Conservation (phyloP, 2,797 vertebrate genomes). For the Heliangelus exortis region DNA sequence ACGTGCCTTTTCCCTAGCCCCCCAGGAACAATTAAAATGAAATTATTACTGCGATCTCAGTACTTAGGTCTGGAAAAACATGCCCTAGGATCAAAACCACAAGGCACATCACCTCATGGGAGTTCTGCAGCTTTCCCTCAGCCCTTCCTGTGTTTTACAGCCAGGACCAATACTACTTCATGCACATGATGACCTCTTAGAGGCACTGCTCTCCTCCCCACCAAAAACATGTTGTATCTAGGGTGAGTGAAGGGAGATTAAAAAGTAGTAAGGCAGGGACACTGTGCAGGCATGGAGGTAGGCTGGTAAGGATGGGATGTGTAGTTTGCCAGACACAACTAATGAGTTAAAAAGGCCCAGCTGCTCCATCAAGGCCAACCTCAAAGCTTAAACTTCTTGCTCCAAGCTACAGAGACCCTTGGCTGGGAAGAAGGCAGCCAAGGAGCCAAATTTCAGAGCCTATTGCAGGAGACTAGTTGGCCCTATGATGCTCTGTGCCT, state of each 20-base stretch:
- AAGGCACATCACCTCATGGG: neutral
- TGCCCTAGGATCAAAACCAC: neutral
- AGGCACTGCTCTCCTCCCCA: neutral
- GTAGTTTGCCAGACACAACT: neutral
- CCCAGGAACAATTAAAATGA: neutral
- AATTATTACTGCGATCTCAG: neutral
- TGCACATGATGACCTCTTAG: neutral
- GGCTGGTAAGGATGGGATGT: rapidly evolving
- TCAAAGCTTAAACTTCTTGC: neutral
- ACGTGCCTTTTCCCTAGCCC: neutral
- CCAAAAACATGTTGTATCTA: rapidly evolving
- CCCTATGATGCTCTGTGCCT: neutral
- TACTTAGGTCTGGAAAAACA: neutral
- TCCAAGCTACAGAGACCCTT: neutral
- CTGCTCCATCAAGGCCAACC: neutral
- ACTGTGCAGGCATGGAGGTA: rapidly evolving
- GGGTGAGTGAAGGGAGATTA: rapidly evolving
- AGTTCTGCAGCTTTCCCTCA: neutral
- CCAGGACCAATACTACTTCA: rapidly evolving
- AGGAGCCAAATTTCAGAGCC: neutral
- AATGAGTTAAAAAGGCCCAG: rapidly evolving
- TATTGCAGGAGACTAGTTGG: neutral
- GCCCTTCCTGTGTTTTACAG: neutral
- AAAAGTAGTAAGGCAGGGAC: neutral
- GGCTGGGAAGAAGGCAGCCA: rapidly evolving